Percentiles rank a stretch among this genome's conserved stretches.
These are phyloP conservation scores for Gymnodraco acuticeps DNA, from an alignment of 2,797 vertebrate genomes.

Conservation along the genomic window DNA sequence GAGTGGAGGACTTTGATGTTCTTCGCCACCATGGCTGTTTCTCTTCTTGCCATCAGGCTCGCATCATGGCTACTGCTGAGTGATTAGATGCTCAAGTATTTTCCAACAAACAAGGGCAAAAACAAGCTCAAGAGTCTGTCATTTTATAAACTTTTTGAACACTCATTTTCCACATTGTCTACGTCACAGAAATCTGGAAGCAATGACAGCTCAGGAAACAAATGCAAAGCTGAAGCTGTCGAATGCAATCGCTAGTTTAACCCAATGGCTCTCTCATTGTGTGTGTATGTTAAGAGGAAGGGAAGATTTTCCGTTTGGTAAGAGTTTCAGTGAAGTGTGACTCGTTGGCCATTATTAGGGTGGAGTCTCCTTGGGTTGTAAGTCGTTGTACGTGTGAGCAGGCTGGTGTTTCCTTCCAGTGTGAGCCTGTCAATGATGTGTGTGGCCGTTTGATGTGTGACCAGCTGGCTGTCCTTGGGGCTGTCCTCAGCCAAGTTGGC, in stretches of 20 bases:
- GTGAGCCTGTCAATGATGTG: slow-evolving; percentile 32
- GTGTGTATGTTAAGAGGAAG: slow-evolving; percentile 1
- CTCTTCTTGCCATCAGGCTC: not conserved
- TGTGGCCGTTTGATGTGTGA: slow-evolving; percentile 48
- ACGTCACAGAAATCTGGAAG: slow-evolving; percentile 42
- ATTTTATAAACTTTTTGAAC: slow-evolving; percentile 30
- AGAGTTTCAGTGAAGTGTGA: slow-evolving; percentile 37
- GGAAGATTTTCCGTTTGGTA: slow-evolving; percentile 40
- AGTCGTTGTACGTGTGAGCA: slow-evolving; percentile 16
- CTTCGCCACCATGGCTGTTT: slow-evolving; percentile 16
- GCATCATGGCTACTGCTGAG: slow-evolving; percentile 47
- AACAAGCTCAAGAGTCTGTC: slow-evolving; percentile 24
- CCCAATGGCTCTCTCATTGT: slow-evolving; percentile 33
- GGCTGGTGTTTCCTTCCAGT: slow-evolving; percentile 30
- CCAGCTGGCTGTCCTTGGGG: slow-evolving; percentile 47
- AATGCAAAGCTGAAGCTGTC: slow-evolving; percentile 40
- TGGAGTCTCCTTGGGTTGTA: slow-evolving; percentile 33
- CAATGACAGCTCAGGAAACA: slow-evolving; percentile 30
- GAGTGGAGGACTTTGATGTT: slow-evolving; percentile 39
- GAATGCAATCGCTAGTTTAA: slow-evolving; percentile 20
- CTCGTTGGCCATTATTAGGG: slow-evolving; percentile 6
- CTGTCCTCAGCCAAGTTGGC: slow-evolving; percentile 72
- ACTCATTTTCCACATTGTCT: slow-evolving; percentile 9
- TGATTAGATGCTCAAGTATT: slow-evolving; percentile 11
- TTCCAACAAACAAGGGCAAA: slow-evolving; percentile 43